These are phyloP conservation scores for Drosophila siamana DNA, from an alignment of 2,888 invertebrate genomes.

Conservation along the genomic window DNA sequence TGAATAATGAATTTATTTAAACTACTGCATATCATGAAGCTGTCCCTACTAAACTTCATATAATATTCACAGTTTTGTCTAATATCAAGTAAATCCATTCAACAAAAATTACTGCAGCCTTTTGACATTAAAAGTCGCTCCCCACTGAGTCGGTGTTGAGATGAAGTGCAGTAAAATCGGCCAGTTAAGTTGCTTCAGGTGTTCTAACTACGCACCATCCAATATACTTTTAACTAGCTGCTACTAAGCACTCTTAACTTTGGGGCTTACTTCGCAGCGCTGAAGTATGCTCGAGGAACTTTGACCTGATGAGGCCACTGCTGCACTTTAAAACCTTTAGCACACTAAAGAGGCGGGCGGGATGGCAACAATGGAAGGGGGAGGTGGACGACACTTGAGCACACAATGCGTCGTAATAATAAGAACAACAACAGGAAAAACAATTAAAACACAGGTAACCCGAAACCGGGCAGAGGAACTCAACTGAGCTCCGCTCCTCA, in stretches of 20 bases:
- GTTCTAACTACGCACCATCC: background rate
- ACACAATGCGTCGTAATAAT: constrained; percentile 29
- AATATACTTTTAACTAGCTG: constrained; percentile 3
- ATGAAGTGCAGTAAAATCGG: background rate
- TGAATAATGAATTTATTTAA: too few relatives aligned
- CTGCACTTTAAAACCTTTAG: constrained; percentile 47
- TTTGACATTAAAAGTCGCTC: too few relatives aligned
- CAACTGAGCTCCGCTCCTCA: constrained; percentile 8
- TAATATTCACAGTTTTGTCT: too few relatives aligned
- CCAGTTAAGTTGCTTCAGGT: background rate
- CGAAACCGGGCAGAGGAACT: constrained; percentile 43
- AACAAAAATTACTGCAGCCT: too few relatives aligned
- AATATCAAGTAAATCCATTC: too few relatives aligned
- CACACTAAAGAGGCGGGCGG: too few relatives aligned
- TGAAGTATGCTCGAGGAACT: constrained; percentile 33
- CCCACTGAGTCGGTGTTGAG: too few relatives aligned
- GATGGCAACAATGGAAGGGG: constrained; percentile 39
- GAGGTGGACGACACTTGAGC: constrained; percentile 50
- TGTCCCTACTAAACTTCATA: too few relatives aligned
- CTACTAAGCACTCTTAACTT: constrained; percentile 5
- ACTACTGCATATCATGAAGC: too few relatives aligned
- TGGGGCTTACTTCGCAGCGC: constrained; percentile 1
- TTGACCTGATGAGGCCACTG: constrained; percentile 53
- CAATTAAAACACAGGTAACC: constrained; percentile 68
- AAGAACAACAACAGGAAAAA: constrained; percentile 49